phyloP scores from a whole-genome alignment of 1,140 invertebrate genomes.

The Tetranychus urticae region DNA sequence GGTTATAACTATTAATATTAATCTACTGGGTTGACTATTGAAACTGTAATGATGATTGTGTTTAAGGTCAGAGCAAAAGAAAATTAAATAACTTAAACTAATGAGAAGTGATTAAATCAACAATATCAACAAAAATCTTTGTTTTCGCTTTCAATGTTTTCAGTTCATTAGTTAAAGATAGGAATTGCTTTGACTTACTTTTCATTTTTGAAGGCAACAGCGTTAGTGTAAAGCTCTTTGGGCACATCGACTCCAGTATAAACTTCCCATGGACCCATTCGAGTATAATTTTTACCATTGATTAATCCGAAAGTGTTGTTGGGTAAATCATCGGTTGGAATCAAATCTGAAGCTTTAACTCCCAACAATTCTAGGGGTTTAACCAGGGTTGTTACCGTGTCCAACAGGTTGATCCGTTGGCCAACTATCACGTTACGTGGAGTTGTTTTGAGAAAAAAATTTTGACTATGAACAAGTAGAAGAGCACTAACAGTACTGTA shows the following conservation, averaged over 20 bases:
- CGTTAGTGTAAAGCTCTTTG: constrained; percentile 16
- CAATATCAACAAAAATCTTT: too few relatives aligned
- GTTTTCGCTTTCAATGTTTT: too few relatives aligned
- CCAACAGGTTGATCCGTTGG: neutral
- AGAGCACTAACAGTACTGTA: neutral
- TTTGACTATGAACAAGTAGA: neutral
- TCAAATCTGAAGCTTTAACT: constrained; percentile 1
- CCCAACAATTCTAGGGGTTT: neutral
- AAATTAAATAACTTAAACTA: too few relatives aligned
- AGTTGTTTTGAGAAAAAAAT: neutral
- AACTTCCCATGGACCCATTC: constrained; percentile 8
- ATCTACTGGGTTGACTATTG: too few relatives aligned
- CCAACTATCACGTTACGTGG: neutral
- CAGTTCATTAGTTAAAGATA: too few relatives aligned
- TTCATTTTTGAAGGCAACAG: neutral
- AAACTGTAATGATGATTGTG: too few relatives aligned
- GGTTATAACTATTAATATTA: too few relatives aligned
- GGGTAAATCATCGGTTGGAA: constrained; percentile 3
- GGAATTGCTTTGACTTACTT: neutral
- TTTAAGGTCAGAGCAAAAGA: too few relatives aligned
- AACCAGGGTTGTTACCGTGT: neutral
- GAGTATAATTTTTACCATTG: constrained; percentile 7
- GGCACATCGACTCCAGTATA: constrained; percentile 8
- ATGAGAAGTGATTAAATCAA: too few relatives aligned
- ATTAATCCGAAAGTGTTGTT: constrained; percentile 10